Conservation (phyloP, 2,888 invertebrate species). For the Fragum sueziense region DNA sequence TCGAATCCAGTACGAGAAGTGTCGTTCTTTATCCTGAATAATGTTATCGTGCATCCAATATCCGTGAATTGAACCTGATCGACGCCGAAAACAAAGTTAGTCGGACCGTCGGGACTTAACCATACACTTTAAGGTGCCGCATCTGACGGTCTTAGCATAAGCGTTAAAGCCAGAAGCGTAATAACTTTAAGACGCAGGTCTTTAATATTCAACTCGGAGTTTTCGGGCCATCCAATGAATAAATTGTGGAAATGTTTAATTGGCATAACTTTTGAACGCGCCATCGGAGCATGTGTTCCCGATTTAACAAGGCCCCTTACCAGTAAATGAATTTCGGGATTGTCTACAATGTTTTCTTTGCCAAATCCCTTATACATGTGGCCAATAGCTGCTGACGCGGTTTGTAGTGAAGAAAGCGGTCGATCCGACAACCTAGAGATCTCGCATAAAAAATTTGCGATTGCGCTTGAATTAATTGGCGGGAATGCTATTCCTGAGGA, state of each 20-base stretch:
- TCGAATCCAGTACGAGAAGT: slow-evolving; percentile 18
- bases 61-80: slow-evolving; percentile 3
- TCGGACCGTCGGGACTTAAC: not conserved
- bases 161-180: slow-evolving; percentile 10
- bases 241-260: not conserved
- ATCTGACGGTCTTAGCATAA: slow-evolving; percentile 22
- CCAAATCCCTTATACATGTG: too few species aligned
- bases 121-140: not conserved
- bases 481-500: too few species aligned
- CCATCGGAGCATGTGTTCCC: too few species aligned
- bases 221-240: not conserved
- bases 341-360: too few species aligned
- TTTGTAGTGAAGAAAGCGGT: too few species aligned
- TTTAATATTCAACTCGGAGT: not conserved
- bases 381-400: too few species aligned
- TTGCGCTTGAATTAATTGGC: too few species aligned
- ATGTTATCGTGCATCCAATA: not conserved
- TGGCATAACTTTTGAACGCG: slow-evolving; percentile 2
- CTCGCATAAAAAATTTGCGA: too few species aligned
- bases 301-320: not conserved
- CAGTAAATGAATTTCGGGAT: too few species aligned
- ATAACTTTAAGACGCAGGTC: slow-evolving; percentile 2
- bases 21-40: slow-evolving; percentile 10
- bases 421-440: too few species aligned
- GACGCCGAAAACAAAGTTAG: not conserved